Evolutionary conservation across 2,113 vertebrate species (phyloP).

Genomic region (Pantherophis guttatus): DNA sequence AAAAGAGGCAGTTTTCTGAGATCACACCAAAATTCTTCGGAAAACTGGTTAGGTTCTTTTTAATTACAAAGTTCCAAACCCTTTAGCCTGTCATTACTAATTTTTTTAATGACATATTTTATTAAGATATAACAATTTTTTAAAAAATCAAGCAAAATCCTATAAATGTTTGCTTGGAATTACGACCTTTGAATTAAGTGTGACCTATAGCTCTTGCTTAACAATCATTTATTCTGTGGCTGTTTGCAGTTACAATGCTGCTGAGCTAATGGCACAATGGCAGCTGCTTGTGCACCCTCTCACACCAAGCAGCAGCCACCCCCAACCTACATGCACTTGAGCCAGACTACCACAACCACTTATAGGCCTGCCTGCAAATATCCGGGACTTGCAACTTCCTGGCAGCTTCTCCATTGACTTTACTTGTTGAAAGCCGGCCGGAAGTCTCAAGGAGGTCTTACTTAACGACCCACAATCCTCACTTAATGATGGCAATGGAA

Average conservation of each 20-base stretch:
- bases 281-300: not conserved
- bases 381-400: not conserved
- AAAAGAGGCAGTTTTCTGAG: not conserved
- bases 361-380: not conserved
- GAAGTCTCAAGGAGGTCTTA: not conserved
- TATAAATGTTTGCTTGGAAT: not conserved
- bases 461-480: not conserved
- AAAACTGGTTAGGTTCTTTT: not conserved
- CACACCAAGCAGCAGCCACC: not conserved
- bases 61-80: not conserved
- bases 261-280: not conserved
- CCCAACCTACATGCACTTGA: not conserved
- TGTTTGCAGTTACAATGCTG: not conserved
- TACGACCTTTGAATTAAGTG: not conserved
- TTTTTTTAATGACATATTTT: not conserved
- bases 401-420: not conserved
- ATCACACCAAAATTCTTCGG: not conserved
- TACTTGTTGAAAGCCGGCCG: not conserved
- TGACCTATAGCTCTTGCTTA: not conserved
- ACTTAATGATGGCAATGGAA: not conserved
- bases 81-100: not conserved
- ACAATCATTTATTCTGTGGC: not conserved
- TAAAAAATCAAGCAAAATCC: not conserved
- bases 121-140: not conserved
- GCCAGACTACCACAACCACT: not conserved